Conservation (phyloP, 1,140 invertebrate genomes). For the Manduca sexta region DNA sequence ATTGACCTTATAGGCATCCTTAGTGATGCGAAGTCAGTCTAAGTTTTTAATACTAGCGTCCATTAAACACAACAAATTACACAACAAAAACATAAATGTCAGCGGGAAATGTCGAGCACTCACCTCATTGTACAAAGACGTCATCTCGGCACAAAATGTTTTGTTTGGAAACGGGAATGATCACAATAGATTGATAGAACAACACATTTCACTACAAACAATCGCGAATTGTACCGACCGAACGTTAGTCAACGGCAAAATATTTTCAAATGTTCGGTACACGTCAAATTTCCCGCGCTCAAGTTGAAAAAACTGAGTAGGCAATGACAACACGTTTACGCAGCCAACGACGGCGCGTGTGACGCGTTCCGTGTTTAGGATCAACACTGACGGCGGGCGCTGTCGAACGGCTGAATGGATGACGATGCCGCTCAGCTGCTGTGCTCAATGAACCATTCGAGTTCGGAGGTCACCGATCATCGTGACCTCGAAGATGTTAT, state of each 20-base stretch:
- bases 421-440: constrained; percentile 48
- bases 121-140: constrained; percentile 62
- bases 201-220: constrained; percentile 39
- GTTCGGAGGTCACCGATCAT: constrained; percentile 61
- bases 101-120: constrained; percentile 58
- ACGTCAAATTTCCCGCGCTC: constrained; percentile 51
- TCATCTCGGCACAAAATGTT: constrained; percentile 47
- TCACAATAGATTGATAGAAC: constrained; percentile 43
- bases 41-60: not conserved
- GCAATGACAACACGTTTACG: constrained; percentile 34
- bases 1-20: too few relatives aligned
- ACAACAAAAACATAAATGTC: constrained; percentile 59
- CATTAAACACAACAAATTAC: constrained; percentile 22
- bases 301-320: constrained; percentile 36
- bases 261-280: not conserved
- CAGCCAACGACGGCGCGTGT: constrained; percentile 54
- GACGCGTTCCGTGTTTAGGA: constrained; percentile 59
- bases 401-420: constrained; percentile 47
- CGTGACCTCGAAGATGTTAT: constrained; percentile 47
- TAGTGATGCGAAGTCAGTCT: too few relatives aligned
- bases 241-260: not conserved
- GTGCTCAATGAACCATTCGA: constrained; percentile 65
- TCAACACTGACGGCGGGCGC: constrained; percentile 51
- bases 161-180: constrained; percentile 30
- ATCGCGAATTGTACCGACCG: not conserved